Percentiles rank a stretch among this genome's conserved stretches.
Conservation (phyloP, 2,888 invertebrate genomes). For the Thelaira solivaga region DNA sequence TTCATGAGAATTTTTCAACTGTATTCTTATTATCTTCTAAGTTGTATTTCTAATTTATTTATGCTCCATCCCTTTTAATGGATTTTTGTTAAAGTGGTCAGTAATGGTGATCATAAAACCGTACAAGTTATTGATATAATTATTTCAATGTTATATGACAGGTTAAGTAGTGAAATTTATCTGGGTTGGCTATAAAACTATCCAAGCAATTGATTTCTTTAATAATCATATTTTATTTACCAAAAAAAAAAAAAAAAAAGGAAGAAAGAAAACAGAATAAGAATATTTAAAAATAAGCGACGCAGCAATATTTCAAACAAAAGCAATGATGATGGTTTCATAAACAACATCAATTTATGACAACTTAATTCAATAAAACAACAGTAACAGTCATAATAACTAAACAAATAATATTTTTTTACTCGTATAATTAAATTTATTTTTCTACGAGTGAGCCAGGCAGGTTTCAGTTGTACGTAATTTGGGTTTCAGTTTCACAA, state of each 20-base stretch:
- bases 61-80: too few relatives aligned
- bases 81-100: too few relatives aligned
- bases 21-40: too few relatives aligned
- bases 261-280: not conserved
- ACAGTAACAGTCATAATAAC: constrained; percentile 11
- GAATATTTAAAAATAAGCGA: not conserved
- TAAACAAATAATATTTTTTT: constrained; percentile 7
- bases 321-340: constrained; percentile 56
- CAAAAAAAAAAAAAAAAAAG: not conserved
- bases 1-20: too few relatives aligned
- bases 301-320: constrained; percentile 38
- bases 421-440: constrained; percentile 44
- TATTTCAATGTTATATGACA: not conserved
- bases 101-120: constrained; percentile 3
- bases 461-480: too few relatives aligned
- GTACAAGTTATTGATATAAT: not conserved
- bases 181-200: not conserved
- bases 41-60: too few relatives aligned
- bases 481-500: too few relatives aligned
- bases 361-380: constrained; percentile 46
- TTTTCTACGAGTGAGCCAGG: too few relatives aligned
- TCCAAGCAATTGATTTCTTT: not conserved
- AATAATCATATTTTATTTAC: constrained; percentile 11
- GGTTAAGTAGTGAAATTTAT: not conserved
- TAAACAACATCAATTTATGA: constrained; percentile 58